A percentile compares a stretch with the other conserved stretches of the same genome.
Evolutionary conservation across 1,140 invertebrate species (phyloP).

Genomic region (Prorops nasuta): DNA sequence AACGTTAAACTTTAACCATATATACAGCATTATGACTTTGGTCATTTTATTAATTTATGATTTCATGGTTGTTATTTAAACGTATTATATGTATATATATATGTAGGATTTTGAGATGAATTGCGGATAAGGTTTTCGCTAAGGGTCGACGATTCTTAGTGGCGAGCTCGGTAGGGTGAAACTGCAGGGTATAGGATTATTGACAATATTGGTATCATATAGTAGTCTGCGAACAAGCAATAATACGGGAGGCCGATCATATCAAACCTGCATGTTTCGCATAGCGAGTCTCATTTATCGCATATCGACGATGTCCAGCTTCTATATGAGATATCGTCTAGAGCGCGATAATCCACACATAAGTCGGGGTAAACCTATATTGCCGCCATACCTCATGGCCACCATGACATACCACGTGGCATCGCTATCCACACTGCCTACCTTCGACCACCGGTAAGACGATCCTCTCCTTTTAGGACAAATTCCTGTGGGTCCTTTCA

Average conservation of each 20-base stretch:
- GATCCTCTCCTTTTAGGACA: constrained; percentile 18
- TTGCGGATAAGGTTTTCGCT: too few relatives aligned
- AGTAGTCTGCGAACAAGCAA: constrained; percentile 40
- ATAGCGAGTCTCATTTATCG: constrained; percentile 52
- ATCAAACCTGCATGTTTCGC: constrained; percentile 43
- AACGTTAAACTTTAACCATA: too few relatives aligned
- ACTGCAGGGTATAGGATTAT: too few relatives aligned
- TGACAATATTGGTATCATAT: constrained; percentile 46
- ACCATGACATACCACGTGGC: constrained; percentile 44
- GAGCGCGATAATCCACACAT: constrained; percentile 47
- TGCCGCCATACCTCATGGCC: constrained; percentile 51
- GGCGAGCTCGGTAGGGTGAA: too few relatives aligned
- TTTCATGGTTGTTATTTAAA: too few relatives aligned
- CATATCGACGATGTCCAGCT: constrained; percentile 53
- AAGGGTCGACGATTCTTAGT: too few relatives aligned
- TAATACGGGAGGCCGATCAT: constrained; percentile 44
- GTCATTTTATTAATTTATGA: too few relatives aligned
- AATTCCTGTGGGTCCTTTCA: constrained; percentile 10
- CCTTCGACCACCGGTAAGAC: background rate
- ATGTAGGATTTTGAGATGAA: too few relatives aligned
- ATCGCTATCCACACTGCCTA: constrained; percentile 25
- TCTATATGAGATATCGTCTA: constrained; percentile 55
- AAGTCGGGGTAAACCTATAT: constrained; percentile 48
- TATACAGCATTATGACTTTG: too few relatives aligned
- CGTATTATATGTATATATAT: too few relatives aligned